Base-by-base conservation (phyloP, 2,797 vertebrate species). In the Eleutherodactylus coqui region DNA sequence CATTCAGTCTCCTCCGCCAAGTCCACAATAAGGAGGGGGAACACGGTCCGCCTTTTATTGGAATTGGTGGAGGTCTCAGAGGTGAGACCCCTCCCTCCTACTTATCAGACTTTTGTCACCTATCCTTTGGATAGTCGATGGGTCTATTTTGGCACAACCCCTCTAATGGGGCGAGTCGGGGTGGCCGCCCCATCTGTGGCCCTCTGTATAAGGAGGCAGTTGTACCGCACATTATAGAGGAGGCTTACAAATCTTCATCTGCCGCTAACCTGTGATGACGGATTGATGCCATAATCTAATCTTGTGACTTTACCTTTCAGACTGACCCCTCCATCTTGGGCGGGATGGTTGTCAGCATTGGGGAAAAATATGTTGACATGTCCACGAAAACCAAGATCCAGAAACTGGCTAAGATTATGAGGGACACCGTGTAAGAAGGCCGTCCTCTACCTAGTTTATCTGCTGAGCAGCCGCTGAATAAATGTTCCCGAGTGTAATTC, bases 271-370 rank as follows among this genome's bases (percentile, higher is more conserved):
- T 60, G n/a, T 67, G 6, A 13, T 0, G 3, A 16, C 32, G 2
- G 27, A 32, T 13, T 62, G 9, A 69, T 41, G 8, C 21, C 2
- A 24, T 70, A 1, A 62, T 10, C 14, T 60, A 11, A n/a, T 51
- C 4, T 82, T 72, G 4, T 27, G 88, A n/a, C 80, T 49, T 75
- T 64, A 88, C 29, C 27, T 87, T 78, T 60, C 90, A 99, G 97
- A 93, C 91, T 4, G 97, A 99, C 85, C 88, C 96, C 0, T 90
- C 96, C 0, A 96, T 99, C 92, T 94, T 99, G 82, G 97, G 97
- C 21, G 98, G 98, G 85, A 99, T 99, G 98, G 95, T 99, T 60
- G 96, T 99, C 93, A 97, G 96, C 34, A 96, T 99, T 16, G 97
- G 98, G 60, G 98, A 99, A 91, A 95, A 94, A 62, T 96, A 94